Evolutionary conservation across 2,113 vertebrate species (phyloP).

Genomic region (Elaphurus davidianus): DNA sequence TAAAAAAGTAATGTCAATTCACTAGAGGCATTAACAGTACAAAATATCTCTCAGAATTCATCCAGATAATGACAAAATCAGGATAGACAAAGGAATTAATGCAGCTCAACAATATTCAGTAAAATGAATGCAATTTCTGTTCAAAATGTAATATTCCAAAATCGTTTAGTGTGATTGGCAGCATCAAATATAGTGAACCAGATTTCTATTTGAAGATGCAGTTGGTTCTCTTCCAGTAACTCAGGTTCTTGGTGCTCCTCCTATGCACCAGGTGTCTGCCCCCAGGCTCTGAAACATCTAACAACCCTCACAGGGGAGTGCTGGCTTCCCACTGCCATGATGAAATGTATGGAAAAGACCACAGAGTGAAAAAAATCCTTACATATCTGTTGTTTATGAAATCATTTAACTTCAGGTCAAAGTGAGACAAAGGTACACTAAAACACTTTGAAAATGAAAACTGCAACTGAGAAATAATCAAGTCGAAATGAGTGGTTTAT

Average conservation of each 20-base stretch:
- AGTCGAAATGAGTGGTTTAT: neutral
- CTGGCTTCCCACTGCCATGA: neutral
- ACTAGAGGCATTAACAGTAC: neutral
- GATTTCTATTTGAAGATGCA: constrained; percentile 56
- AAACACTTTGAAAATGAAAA: constrained; percentile 34
- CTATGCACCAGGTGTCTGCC: neutral
- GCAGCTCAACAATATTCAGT: neutral
- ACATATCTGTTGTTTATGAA: constrained; percentile 1
- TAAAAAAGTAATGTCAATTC: constrained; percentile 24
- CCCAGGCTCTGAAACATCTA: constrained; percentile 29
- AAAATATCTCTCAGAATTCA: constrained; percentile 51
- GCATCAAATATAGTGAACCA: neutral
- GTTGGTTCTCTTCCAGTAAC: neutral
- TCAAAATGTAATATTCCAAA: constrained; percentile 19
- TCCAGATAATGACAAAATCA: constrained; percentile 40
- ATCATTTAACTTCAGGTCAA: constrained; percentile 25
- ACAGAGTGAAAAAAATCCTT: neutral
- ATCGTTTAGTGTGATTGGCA: constrained; percentile 24
- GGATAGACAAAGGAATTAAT: constrained; percentile 43
- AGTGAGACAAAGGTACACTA: neutral
- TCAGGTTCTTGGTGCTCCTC: neutral
- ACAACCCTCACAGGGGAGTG: neutral
- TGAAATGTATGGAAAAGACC: neutral
- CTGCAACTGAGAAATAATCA: constrained; percentile 6
- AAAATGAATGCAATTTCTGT: constrained; percentile 41